Conservation (phyloP, 2,113 vertebrate genomes). For the Apeltes quadracus region DNA sequence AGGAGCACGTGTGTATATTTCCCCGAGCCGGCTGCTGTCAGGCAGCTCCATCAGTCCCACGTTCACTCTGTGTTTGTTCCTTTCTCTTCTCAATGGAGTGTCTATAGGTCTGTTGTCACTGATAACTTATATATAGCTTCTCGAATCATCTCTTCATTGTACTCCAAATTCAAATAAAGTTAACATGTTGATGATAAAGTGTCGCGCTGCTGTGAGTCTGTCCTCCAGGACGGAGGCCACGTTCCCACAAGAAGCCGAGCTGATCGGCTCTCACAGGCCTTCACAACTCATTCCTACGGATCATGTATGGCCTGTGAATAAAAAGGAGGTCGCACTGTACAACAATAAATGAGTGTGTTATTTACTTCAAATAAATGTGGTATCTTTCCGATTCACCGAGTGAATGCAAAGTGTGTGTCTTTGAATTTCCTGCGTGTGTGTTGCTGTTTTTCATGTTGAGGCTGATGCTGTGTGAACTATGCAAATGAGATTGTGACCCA, state of each 20-base stretch:
- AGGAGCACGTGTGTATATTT: conserved; percentile 74
- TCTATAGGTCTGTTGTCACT: conserved; percentile 78
- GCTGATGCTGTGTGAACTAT: conserved; percentile 46
- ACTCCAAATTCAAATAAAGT: conserved; percentile 81
- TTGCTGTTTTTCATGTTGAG: conserved; percentile 12
- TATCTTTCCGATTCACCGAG: conserved; percentile 40
- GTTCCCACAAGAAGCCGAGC: too few species aligned
- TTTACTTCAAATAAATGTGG: conserved; percentile 49
- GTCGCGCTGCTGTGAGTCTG: too few species aligned
- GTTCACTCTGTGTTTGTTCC: conserved; percentile 85
- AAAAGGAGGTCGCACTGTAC: conserved; percentile 49
- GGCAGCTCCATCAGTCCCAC: conserved; percentile 77
- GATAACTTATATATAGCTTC: conserved; percentile 81
- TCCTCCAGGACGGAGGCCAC: not conserved
- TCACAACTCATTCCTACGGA: conserved; percentile 52
- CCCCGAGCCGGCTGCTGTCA: conserved; percentile 72
- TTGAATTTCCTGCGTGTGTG: conserved; percentile 37
- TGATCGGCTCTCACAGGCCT: not conserved
- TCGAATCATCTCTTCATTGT: conserved; percentile 79
- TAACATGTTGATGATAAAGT: conserved; percentile 78
- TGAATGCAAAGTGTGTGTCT: conserved; percentile 23
- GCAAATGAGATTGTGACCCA: conserved; percentile 62
- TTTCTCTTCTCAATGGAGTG: conserved; percentile 77
- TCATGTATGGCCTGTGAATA: conserved; percentile 42
- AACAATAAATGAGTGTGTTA: conserved; percentile 66